Evolutionary conservation across 2,888 invertebrate genomes (phyloP).

Genomic region (Girardia tigrina): DNA sequence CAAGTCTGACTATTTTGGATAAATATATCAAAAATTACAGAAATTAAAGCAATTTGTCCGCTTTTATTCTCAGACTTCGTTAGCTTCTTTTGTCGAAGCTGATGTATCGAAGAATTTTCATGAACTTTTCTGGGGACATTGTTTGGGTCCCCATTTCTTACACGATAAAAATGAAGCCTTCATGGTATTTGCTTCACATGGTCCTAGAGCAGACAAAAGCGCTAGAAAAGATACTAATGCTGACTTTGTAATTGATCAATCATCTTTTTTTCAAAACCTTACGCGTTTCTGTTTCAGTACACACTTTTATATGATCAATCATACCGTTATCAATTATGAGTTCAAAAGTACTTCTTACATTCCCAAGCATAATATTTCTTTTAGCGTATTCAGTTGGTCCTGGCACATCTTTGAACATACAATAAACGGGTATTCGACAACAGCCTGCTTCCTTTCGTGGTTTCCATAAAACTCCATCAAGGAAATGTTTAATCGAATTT

Average conservation of each 20-base stretch:
- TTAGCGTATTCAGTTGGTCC: background rate
- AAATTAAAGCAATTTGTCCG: too few relatives aligned
- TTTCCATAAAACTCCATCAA: background rate
- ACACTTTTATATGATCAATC: background rate
- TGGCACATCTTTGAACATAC: background rate
- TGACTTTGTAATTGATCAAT: background rate
- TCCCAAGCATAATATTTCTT: background rate
- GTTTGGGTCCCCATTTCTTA: background rate
- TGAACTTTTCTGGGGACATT: background rate
- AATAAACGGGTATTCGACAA: background rate
- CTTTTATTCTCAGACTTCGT: background rate
- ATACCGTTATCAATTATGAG: background rate
- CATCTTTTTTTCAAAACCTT: background rate
- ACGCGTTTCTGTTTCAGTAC: constrained; percentile 7
- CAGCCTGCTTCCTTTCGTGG: background rate
- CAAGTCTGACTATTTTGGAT: background rate
- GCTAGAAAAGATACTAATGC: background rate
- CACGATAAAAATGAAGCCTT: constrained; percentile 9
- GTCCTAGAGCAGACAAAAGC: background rate
- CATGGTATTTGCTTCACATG: background rate
- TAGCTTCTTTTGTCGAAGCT: background rate
- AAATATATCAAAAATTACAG: background rate
- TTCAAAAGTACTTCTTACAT: background rate
- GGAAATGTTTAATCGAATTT: background rate
- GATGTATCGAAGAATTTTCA: background rate